phyloP scores from a whole-genome alignment of 2,113 vertebrate genomes.

The Psettodes erumei region DNA sequence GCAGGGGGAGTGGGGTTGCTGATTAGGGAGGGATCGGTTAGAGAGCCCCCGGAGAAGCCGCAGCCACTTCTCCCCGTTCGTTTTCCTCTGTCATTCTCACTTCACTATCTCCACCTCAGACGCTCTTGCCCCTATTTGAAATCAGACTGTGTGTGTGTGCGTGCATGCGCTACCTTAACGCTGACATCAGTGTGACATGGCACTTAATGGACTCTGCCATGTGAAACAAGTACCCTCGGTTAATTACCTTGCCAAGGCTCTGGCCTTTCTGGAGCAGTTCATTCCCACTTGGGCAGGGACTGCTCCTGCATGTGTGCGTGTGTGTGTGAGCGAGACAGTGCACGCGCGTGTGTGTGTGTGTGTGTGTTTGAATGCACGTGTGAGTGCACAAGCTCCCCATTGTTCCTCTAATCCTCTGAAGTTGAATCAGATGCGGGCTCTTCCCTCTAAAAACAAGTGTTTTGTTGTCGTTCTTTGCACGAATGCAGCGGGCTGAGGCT shows the following conservation, averaged over 20 bases:
- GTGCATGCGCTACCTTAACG: slow-evolving; percentile 63
- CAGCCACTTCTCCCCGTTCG: slow-evolving; percentile 58
- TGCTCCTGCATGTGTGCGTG: slow-evolving; percentile 38
- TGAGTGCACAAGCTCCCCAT: slow-evolving; percentile 51
- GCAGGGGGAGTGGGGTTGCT: slow-evolving; percentile 60
- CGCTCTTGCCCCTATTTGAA: slow-evolving; percentile 47
- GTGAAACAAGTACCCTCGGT: slow-evolving; percentile 80
- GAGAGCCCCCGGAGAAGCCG: slow-evolving; percentile 54
- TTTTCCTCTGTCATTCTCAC: slow-evolving; percentile 63
- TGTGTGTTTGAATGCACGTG: slow-evolving; percentile 9
- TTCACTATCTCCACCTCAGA: slow-evolving; percentile 59
- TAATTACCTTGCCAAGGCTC: slow-evolving; percentile 80
- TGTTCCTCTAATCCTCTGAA: slow-evolving; percentile 74
- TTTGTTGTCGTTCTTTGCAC: slow-evolving; percentile 67
- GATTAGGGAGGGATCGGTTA: slow-evolving; percentile 69
- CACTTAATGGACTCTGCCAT: slow-evolving; percentile 81
- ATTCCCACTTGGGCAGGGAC: slow-evolving; percentile 70
- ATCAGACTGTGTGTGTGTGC: slow-evolving; percentile 20
- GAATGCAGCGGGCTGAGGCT: slow-evolving; percentile 59
- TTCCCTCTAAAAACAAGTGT: slow-evolving; percentile 74
- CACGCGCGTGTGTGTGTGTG: slow-evolving; percentile 24
- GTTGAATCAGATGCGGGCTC: slow-evolving; percentile 74
- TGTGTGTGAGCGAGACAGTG: no score
- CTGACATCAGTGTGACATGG: slow-evolving; percentile 80
- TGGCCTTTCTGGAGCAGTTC: slow-evolving; percentile 78